These are phyloP conservation scores for Zingel zingel DNA, from an alignment of 2,113 vertebrate species.

Conservation along the genomic window DNA sequence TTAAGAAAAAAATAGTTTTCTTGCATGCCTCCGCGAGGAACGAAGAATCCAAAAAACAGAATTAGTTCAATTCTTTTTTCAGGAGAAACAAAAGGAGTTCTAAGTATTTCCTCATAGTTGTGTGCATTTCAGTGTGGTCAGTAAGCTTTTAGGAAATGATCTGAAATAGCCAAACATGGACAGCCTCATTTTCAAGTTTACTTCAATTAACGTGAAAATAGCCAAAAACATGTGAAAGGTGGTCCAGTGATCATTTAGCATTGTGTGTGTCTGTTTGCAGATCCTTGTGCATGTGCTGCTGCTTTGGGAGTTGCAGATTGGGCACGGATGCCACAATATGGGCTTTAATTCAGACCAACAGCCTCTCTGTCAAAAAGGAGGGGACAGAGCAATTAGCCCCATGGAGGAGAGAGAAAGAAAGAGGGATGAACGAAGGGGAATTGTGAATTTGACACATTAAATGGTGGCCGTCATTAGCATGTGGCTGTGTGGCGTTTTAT, in stretches of 20 bases:
- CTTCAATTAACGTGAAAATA: background rate
- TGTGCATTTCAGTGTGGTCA: background rate
- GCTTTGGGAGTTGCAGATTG: constrained; percentile 51
- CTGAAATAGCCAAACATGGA: background rate
- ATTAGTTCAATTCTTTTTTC: too few species aligned
- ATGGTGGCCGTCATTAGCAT: constrained; percentile 84
- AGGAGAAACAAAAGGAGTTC: background rate
- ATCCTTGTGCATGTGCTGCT: constrained; percentile 4
- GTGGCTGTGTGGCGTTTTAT: constrained; percentile 78
- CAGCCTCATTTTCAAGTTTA: background rate
- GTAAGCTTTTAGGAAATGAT: background rate
- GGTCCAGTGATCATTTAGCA: constrained; percentile 21
- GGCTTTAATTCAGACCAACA: constrained; percentile 82
- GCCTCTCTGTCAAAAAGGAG: constrained; percentile 79
- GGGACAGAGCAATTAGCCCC: constrained; percentile 82
- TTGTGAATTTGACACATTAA: constrained; percentile 84
- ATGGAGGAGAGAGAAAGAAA: constrained; percentile 63
- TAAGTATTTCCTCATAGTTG: background rate
- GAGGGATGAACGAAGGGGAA: constrained; percentile 65
- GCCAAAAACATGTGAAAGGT: constrained; percentile 13
- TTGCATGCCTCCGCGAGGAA: too few species aligned
- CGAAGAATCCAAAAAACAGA: too few species aligned
- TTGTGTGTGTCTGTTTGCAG: constrained; percentile 24
- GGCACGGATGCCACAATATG: constrained; percentile 80
- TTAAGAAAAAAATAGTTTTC: too few species aligned